phyloP scores from a whole-genome alignment of 2,797 vertebrate genomes.

The Thamnophis elegans region DNA sequence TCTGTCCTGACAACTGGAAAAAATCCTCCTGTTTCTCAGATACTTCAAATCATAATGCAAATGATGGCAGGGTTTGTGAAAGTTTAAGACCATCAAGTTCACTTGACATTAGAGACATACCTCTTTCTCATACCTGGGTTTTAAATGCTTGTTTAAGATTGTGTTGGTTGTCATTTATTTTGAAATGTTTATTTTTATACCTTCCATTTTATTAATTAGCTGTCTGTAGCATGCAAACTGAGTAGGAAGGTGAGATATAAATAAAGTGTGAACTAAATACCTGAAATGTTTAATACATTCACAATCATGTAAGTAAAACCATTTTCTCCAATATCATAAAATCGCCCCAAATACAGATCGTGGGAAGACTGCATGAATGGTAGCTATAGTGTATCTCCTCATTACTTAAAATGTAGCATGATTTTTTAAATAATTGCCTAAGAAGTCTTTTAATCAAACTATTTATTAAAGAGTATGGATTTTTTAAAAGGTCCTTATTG shows the following conservation, averaged over 20 bases:
- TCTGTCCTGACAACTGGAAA: background rate
- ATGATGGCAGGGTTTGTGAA: background rate
- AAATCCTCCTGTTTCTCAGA: background rate
- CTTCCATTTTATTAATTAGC: background rate
- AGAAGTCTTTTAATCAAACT: background rate
- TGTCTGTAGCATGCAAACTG: background rate
- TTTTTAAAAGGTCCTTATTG: background rate
- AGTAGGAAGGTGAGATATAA: background rate
- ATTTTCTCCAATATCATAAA: background rate
- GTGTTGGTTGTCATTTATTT: background rate
- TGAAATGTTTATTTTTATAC: conserved; percentile 11
- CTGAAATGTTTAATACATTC: background rate
- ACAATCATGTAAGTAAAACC: background rate
- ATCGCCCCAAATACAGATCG: background rate
- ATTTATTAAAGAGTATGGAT: background rate
- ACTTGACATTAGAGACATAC: background rate
- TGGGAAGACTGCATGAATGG: background rate
- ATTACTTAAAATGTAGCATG: background rate
- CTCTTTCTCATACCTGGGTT: background rate
- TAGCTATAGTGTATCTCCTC: background rate
- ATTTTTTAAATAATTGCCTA: background rate
- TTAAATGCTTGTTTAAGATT: background rate
- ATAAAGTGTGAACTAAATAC: background rate
- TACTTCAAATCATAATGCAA: background rate
- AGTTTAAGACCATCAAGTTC: background rate